Base-by-base conservation (phyloP, 1,140 invertebrate genomes). In the Antheraea pernyi region DNA sequence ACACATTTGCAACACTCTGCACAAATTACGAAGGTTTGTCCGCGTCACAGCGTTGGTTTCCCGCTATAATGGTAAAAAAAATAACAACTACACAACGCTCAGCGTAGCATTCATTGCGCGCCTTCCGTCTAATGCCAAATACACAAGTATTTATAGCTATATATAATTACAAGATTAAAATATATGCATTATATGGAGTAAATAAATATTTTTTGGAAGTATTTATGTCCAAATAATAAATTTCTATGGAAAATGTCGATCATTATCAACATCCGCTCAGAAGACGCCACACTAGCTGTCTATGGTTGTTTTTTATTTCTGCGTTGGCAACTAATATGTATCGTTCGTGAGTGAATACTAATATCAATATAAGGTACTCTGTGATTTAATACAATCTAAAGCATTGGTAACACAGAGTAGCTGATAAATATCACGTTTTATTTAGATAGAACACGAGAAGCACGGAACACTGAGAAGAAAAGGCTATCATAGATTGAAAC, bases 31-130 rank as follows among this genome's bases (percentile, higher is more conserved):
- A 82, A 78, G 81, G 78, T 79, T 89, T 81, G 81, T 84, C 78
- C 86, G 89, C 89, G 89, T 91, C 89, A 90, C 89, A 81, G 79
- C 78, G 81, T 76, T 81, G 83, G 88, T 91, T 91, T 91, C 89
- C 88, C 89, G 89, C 89, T 91, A 86, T 91, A 89, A 82, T 86
- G 80, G 73, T 77, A 65, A 36, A 78, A 83, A 89, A 85, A 85
- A 85, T 72, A 75, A 80, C 60, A 61, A 67, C 67, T 74, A 79
- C 46, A 73, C 72, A 70, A 62, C 68, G 74, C 74, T 68, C 72
- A 75, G 46, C 73, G 48, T 65, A 75, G 66, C 65, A 69, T 67
- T 65, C 42, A 63, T 36, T 61, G 46, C 42, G 30, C 65, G 77
- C 39, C 67, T 66, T 71, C 59, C 0, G 46, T 39, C 42, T 71